These are phyloP conservation scores for Phlogophora meticulosa DNA, from an alignment of 2,888 invertebrate genomes.

Conservation along the genomic window DNA sequence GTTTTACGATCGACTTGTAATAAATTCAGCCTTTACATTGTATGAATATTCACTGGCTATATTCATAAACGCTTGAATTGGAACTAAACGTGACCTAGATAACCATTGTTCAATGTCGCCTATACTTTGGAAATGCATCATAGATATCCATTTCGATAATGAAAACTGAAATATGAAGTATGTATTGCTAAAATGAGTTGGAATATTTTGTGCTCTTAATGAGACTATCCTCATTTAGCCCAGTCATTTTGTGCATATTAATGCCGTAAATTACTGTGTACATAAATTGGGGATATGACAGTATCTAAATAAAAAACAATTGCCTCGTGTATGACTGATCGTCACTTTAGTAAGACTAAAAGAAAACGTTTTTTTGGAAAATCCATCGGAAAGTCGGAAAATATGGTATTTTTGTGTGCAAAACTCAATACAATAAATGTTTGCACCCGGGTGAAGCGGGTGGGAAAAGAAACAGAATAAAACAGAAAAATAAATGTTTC, in stretches of 20 bases:
- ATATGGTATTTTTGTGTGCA: too few species aligned
- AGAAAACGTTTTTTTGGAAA: too few species aligned
- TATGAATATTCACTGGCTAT: conserved; percentile 53
- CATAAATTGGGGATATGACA: neutral
- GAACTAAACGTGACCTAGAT: conserved; percentile 50
- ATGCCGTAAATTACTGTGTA: neutral
- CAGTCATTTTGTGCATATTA: too few species aligned
- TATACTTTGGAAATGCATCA: conserved; percentile 28
- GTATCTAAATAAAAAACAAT: neutral
- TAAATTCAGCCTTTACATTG: conserved; percentile 56
- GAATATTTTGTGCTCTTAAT: neutral
- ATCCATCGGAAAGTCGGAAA: too few species aligned
- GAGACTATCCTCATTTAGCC: too few species aligned
- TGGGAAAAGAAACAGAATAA: too few species aligned
- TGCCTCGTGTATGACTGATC: too few species aligned
- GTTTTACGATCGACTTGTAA: conserved; percentile 62
- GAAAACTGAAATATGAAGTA: conserved; percentile 8
- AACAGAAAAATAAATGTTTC: neutral
- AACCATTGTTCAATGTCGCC: conserved; percentile 22
- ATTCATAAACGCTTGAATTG: conserved; percentile 50
- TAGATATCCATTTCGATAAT: conserved; percentile 39
- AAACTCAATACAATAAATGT: too few species aligned
- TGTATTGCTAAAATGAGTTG: neutral
- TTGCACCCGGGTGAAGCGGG: too few species aligned
- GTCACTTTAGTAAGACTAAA: too few species aligned